Percentiles rank a stretch among this genome's conserved stretches.
Evolutionary conservation across 2,888 invertebrate species (phyloP).

Genomic region (Galeopsomyia nigrocyanea): DNA sequence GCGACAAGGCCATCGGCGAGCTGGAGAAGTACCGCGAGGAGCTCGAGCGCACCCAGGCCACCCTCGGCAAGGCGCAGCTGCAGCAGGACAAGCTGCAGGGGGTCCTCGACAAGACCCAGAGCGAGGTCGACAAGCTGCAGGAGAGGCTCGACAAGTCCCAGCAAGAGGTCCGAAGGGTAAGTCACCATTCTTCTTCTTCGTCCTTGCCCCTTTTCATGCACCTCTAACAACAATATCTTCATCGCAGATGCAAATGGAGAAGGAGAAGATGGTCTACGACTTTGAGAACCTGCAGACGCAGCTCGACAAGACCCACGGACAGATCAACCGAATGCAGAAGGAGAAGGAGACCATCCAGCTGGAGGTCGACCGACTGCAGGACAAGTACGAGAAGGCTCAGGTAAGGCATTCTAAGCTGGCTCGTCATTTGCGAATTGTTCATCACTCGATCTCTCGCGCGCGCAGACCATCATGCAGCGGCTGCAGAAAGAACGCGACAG

Average conservation of each 20-base stretch:
- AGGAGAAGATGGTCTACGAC: constrained; percentile 91
- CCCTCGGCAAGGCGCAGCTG: constrained; percentile 90
- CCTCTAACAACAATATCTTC: no score
- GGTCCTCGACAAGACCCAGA: constrained; percentile 89
- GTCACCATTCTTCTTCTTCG: constrained; percentile 59
- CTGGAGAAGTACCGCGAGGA: constrained; percentile 90
- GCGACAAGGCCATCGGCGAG: constrained; percentile 88
- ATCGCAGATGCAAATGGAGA: constrained; percentile 87
- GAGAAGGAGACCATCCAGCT: constrained; percentile 88
- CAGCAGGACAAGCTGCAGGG: constrained; percentile 94
- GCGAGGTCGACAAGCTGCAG: constrained; percentile 90
- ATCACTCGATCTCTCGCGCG: no score
- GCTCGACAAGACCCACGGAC: constrained; percentile 90
- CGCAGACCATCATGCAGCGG: constrained; percentile 79
- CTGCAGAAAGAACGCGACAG: constrained; percentile 91
- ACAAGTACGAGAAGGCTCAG: constrained; percentile 92
- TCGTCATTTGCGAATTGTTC: no score
- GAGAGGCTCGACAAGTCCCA: constrained; percentile 88
- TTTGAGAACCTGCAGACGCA: constrained; percentile 92
- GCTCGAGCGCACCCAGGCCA: constrained; percentile 89
- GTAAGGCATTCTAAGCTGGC: constrained; percentile 68
- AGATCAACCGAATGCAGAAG: constrained; percentile 89
- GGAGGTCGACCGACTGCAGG: constrained; percentile 87
- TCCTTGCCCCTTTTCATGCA: no score
- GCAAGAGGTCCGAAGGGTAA: constrained; percentile 85